phyloP scores from a whole-genome alignment of 1,140 invertebrate genomes.

The Sesamia nonagrioides region DNA sequence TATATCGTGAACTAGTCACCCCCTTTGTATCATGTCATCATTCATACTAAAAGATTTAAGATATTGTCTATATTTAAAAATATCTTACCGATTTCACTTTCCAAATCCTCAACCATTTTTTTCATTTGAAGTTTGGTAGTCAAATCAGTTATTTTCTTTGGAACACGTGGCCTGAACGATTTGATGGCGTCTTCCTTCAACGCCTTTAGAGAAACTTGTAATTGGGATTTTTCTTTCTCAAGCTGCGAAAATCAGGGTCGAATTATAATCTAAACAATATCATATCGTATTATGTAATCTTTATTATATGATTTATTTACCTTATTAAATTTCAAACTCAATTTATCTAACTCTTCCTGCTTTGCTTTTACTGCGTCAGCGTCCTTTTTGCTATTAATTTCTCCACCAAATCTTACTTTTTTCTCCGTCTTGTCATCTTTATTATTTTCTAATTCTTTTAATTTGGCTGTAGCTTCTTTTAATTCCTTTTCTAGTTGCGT shows the following conservation, averaged over 20 bases:
- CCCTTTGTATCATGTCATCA: too few species aligned
- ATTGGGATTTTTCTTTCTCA: slow-evolving; percentile 88
- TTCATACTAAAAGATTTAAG: too few species aligned
- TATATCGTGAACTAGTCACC: too few species aligned
- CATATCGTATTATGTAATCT: not conserved
- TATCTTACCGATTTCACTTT: slow-evolving; percentile 91
- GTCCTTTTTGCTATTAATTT: slow-evolving; percentile 85
- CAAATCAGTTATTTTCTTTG: slow-evolving; percentile 91
- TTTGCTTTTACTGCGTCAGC: slow-evolving; percentile 87
- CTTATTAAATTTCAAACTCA: slow-evolving; percentile 83
- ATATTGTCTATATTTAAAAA: not conserved
- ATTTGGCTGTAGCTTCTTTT: slow-evolving; percentile 88
- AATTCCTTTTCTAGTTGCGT: slow-evolving; percentile 90
- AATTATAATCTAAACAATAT: slow-evolving; percentile 28
- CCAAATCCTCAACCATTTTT: slow-evolving; percentile 93
- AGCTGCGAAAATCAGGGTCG: slow-evolving; percentile 72
- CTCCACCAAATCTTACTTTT: slow-evolving; percentile 82
- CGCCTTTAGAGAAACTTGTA: slow-evolving; percentile 89
- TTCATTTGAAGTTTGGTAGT: slow-evolving; percentile 92
- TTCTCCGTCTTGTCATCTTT: slow-evolving; percentile 87
- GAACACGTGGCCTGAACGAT: slow-evolving; percentile 89
- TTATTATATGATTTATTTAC: slow-evolving; percentile 57
- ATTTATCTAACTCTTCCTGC: slow-evolving; percentile 85
- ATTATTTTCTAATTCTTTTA: slow-evolving; percentile 88
- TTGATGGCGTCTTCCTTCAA: slow-evolving; percentile 89